A percentile compares a stretch with the other conserved stretches of the same genome.
phyloP scores from a whole-genome alignment of 2,888 invertebrate species.

The Salticus scenicus region DNA sequence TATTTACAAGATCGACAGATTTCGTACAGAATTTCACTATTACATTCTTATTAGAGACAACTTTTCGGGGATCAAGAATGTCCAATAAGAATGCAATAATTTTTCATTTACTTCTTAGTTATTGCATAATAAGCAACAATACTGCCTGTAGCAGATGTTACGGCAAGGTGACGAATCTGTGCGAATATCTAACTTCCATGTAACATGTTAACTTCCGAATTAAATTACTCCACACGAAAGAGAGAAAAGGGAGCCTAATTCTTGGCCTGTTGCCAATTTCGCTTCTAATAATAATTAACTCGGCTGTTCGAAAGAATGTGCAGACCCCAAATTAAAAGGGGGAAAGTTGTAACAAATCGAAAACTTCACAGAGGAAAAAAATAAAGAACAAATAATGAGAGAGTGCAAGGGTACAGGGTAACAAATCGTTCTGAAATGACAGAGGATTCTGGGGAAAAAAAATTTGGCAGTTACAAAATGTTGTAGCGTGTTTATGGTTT shows the following conservation, averaged over 20 bases:
- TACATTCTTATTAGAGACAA: no score
- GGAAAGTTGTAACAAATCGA: slow-evolving; percentile 41
- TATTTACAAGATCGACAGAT: no score
- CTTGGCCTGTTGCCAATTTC: slow-evolving; percentile 29
- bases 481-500: slow-evolving; percentile 64
- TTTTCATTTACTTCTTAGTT: no score
- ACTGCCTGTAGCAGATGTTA: no score
- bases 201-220: no score
- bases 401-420: slow-evolving; percentile 49
- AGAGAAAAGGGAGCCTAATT: not conserved
- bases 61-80: no score
- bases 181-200: no score
- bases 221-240: no score
- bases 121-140: no score
- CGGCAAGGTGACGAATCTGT: no score
- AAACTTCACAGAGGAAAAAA: slow-evolving; percentile 5
- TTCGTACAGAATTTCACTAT: no score
- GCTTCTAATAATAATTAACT: slow-evolving; percentile 64
- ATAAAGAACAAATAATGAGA: slow-evolving; percentile 18
- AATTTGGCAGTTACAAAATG: slow-evolving; percentile 29
- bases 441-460: slow-evolving; percentile 13
- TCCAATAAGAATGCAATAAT: no score
- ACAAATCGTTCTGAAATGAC: slow-evolving; percentile 54
- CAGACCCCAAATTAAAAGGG: slow-evolving; percentile 31
- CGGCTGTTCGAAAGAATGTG: slow-evolving; percentile 60